phyloP scores from a whole-genome alignment of 2,797 vertebrate species.

The Sebastes hubbsi region DNA sequence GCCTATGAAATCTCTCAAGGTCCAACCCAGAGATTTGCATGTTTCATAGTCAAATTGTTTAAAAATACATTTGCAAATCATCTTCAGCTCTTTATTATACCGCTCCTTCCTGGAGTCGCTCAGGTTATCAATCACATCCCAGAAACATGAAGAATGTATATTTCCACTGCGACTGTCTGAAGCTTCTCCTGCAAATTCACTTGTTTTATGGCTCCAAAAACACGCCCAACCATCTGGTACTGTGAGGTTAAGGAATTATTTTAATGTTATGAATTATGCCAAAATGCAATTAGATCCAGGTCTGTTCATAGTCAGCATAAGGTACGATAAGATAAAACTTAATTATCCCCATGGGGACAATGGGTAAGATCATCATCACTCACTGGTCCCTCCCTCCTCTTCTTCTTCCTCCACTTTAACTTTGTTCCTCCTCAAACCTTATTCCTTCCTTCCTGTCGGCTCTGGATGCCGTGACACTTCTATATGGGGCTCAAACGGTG shows the following conservation, averaged over 20 bases:
- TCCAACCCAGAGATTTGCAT: conserved; percentile 64
- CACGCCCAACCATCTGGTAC: conserved; percentile 44
- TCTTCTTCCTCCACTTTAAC: conserved; percentile 24
- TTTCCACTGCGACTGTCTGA: conserved; percentile 17
- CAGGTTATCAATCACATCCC: conserved; percentile 15
- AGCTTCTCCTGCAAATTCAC: conserved; percentile 1
- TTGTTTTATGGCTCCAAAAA: conserved; percentile 22
- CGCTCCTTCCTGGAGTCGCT: conserved; percentile 14
- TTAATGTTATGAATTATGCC: conserved; percentile 59
- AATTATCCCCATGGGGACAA: conserved; percentile 65
- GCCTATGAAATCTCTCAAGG: conserved; percentile 42
- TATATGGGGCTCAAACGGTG: conserved; percentile 57
- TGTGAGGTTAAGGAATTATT: conserved; percentile 53
- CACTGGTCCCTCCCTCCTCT: conserved; percentile 32
- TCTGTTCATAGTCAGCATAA: conserved; percentile 67
- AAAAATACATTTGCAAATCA: conserved; percentile 65
- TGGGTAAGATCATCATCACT: conserved; percentile 51
- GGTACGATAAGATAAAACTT: conserved; percentile 64
- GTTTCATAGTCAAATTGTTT: conserved; percentile 69
- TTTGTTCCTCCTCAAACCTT: conserved; percentile 12
- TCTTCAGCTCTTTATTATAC: conserved; percentile 19
- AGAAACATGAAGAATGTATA: neutral
- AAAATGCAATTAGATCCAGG: conserved; percentile 68
- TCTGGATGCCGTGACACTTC: conserved; percentile 43
- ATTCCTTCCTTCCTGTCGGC: conserved; percentile 19